Base-by-base conservation (phyloP, 2,797 vertebrate species). In the Champsocephalus esox region DNA sequence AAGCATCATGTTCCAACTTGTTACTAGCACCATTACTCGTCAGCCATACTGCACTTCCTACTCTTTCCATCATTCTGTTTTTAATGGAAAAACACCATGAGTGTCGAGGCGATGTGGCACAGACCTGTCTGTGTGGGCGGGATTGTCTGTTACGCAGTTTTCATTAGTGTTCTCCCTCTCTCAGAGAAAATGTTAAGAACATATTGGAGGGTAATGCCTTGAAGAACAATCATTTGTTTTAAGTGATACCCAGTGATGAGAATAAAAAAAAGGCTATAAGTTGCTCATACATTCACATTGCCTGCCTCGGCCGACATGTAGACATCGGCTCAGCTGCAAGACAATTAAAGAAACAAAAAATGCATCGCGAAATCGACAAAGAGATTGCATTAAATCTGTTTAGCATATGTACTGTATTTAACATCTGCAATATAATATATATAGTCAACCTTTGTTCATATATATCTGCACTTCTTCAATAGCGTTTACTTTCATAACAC, bases 391-490 rank as follows among this genome's bases (percentile, higher is more conserved):
- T 91, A 89, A 88, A 90, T 92, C 82, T 86, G 80, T 94, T 92
- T 94, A 95, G 94, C 94, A 95, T 94, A 95, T 95, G 94, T 92
- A 93, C 93, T 93, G 92, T 92, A 95, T 94, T 92, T 93, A 95
- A 94, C 94, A 95, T 91, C 78, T 94, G 87, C 93, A 90, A 93
- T 94, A 87, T 94, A 92, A 93, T 92, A 93, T 90, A 92, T 91
- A 89, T 89, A 87, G 81, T 90, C 76, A 82, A 85, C 79, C 87
- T 84, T 88, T 89, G 70, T 87, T 85, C 63, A 76, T 90, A 84
- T 88, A 90, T 93, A 85, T 91, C 81, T 91, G 87, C 83, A 90
- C 76, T 88, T 91, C 81, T 89, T 92, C 91, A 89, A 90, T 90
- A 92, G 91, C 85, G 84, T 92, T 92, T 84, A 87, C 86, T 91